These are phyloP conservation scores for Tipula helvola DNA, from an alignment of 2,888 invertebrate genomes.

Conservation along the genomic window DNA sequence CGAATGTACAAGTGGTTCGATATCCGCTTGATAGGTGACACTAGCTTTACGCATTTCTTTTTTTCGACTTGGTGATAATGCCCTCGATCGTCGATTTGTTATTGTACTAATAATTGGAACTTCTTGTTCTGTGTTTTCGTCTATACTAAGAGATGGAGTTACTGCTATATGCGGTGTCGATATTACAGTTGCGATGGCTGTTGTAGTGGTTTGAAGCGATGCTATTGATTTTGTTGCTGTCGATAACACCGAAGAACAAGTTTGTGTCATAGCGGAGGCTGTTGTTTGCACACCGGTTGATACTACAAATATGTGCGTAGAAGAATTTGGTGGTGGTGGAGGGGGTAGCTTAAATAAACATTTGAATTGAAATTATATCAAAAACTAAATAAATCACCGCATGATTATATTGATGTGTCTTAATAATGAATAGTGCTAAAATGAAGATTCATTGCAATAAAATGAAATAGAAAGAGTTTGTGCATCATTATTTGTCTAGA, in stretches of 20 bases:
- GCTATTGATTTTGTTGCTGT: conserved; percentile 1
- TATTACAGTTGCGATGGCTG: not conserved
- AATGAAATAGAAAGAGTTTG: too few relatives aligned
- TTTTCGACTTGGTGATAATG: conserved; percentile 35
- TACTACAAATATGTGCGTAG: conserved; percentile 4
- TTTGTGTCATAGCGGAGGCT: conserved; percentile 16
- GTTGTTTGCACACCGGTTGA: conserved; percentile 7
- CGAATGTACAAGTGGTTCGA: conserved; percentile 17
- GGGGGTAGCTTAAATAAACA: not conserved
- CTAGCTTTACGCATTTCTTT: conserved; percentile 21
- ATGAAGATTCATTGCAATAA: too few relatives aligned
- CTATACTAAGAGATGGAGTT: conserved; percentile 40
- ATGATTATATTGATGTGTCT: too few relatives aligned
- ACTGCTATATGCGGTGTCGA: conserved; percentile 43
- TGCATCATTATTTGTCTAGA: too few relatives aligned
- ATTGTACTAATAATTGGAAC: conserved; percentile 29
- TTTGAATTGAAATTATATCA: not conserved
- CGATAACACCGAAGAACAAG: conserved; percentile 9
- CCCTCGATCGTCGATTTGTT: conserved; percentile 29
- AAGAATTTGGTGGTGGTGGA: conserved; percentile 12
- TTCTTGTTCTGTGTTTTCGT: conserved; percentile 21
- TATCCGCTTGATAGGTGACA: not conserved
- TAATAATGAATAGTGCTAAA: too few relatives aligned
- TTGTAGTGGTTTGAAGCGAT: not conserved
- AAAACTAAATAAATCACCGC: not conserved